Conservation (phyloP, 2,113 vertebrate genomes). For the Isurus oxyrinchus region DNA sequence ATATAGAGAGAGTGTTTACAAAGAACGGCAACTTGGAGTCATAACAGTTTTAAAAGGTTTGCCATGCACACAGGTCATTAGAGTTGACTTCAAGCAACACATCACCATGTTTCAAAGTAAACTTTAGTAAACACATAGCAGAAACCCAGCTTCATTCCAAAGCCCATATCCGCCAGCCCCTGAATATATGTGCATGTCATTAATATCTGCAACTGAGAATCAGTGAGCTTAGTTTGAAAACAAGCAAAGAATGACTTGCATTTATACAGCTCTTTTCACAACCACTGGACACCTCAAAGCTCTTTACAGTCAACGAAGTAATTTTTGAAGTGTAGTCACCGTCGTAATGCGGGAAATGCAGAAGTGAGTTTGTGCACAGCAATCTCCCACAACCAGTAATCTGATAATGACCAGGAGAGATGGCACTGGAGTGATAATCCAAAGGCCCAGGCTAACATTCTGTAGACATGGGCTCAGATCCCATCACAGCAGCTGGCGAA, state of each 20-base stretch:
- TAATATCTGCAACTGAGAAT: background rate
- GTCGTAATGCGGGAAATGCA: background rate
- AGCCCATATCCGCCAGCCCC: background rate
- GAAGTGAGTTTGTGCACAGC: background rate
- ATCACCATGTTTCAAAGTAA: background rate
- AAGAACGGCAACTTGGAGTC: background rate
- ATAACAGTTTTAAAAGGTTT: background rate
- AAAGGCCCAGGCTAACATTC: too few relatives aligned
- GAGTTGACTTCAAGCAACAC: slow-evolving; percentile 19
- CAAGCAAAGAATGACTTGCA: background rate
- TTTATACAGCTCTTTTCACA: background rate
- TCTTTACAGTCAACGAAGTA: background rate
- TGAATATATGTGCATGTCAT: background rate
- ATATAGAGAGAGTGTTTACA: background rate
- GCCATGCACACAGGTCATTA: background rate
- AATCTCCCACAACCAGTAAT: background rate
- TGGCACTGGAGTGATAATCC: too few relatives aligned
- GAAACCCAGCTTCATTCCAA: background rate
- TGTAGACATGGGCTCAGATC: too few relatives aligned
- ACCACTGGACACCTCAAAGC: background rate
- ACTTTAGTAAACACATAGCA: background rate
- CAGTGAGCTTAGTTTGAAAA: background rate
- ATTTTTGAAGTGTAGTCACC: background rate
- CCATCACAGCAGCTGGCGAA: too few relatives aligned
- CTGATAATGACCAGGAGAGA: background rate